Percentiles rank a stretch among this genome's conserved stretches.
These are phyloP conservation scores for Serripes groenlandicus DNA, from an alignment of 2,888 invertebrate genomes.

Conservation along the genomic window DNA sequence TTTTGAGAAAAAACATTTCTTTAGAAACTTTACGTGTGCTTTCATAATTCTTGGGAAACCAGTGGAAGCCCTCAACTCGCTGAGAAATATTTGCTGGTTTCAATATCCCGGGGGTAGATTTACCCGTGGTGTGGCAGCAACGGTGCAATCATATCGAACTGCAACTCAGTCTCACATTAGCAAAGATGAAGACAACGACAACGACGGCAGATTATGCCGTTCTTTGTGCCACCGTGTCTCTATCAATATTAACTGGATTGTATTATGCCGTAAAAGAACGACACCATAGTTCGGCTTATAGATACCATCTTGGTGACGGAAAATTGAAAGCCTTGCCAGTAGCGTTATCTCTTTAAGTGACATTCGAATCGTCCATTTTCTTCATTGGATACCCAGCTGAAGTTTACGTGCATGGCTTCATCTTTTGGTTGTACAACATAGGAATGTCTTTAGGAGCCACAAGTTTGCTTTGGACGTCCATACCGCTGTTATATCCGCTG, in stretches of 20 bases:
- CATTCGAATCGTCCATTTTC: slow-evolving; percentile 60
- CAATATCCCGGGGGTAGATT: too few relatives aligned
- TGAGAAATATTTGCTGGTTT: too few relatives aligned
- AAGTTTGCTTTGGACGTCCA: slow-evolving; percentile 39
- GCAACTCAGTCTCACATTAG: too few relatives aligned
- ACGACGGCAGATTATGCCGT: slow-evolving; percentile 30
- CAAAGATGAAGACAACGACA: slow-evolving; percentile 9
- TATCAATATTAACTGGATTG: not conserved
- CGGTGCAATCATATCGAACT: too few relatives aligned
- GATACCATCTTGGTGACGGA: slow-evolving; percentile 51
- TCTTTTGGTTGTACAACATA: slow-evolving; percentile 47
- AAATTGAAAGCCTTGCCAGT: slow-evolving; percentile 53
- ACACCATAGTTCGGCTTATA: not conserved
- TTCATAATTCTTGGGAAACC: too few relatives aligned
- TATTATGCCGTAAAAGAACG: slow-evolving; percentile 39
- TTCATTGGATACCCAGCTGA: slow-evolving; percentile 55
- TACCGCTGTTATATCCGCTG: slow-evolving; percentile 51
- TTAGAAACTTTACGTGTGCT: too few relatives aligned
- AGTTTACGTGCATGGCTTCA: slow-evolving; percentile 51
- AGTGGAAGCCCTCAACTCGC: too few relatives aligned
- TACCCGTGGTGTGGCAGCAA: too few relatives aligned
- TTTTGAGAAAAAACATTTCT: too few relatives aligned
- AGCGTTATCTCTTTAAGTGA: slow-evolving; percentile 52
- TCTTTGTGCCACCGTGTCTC: slow-evolving; percentile 18
- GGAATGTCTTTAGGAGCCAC: slow-evolving; percentile 37